A percentile compares a stretch with the other conserved stretches of the same genome.
Conservation (phyloP, 1,140 invertebrate genomes). For the Philotrypesis tridentata region DNA sequence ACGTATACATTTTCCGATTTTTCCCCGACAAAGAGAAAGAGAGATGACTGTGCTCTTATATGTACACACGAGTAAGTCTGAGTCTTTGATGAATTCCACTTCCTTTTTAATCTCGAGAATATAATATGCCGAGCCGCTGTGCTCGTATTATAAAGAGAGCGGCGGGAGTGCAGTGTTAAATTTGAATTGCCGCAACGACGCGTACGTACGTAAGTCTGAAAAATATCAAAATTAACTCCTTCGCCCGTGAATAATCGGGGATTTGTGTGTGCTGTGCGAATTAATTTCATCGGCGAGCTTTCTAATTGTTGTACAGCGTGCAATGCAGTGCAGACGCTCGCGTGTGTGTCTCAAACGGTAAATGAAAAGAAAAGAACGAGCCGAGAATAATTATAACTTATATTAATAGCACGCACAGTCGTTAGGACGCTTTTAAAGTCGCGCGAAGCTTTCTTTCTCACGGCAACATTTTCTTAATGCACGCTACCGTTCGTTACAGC, state of each 20-base stretch:
- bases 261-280: background rate
- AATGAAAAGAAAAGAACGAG: background rate
- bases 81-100: conserved; percentile 22
- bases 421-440: background rate
- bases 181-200: background rate
- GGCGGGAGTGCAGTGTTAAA: too few relatives aligned
- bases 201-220: background rate
- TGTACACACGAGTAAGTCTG: background rate
- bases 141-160: conserved; percentile 13
- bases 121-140: background rate
- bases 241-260: background rate
- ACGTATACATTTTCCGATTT: conserved; percentile 1
- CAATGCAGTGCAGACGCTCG: background rate
- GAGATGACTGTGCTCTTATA: background rate
- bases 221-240: background rate
- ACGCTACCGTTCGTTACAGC: background rate
- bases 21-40: background rate
- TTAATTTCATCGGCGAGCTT: background rate
- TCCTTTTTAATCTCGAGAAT: conserved; percentile 25
- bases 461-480: conserved; percentile 20
- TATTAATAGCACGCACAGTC: background rate
- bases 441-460: background rate
- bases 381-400: background rate
- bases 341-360: background rate
- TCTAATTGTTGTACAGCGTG: background rate